Base-by-base conservation (phyloP, 2,888 invertebrate species). In the Buathra laborator region DNA sequence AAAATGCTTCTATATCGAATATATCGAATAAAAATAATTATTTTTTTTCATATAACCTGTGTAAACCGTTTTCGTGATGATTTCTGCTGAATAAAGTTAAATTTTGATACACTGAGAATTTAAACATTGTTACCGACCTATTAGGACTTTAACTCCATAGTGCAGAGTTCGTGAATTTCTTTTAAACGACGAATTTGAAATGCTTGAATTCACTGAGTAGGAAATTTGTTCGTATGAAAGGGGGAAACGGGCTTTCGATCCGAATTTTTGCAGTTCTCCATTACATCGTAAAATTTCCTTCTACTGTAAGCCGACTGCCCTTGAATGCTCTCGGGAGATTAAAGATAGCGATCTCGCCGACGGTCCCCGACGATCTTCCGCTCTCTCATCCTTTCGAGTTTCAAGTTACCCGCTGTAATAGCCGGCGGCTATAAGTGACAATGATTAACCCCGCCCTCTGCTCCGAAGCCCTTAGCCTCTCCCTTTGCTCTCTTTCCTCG, bases 371-470 rank as follows among this genome's bases (percentile, higher is more conserved):
- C 77, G 77, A 78, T 70, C 5, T 46, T 32, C 70, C 74, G 77
- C 43, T 56, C 16, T 74, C 70, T 32, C 5, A 37, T 67, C 9
- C 62, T 62, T 67, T 81, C 67, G 72, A 46, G 24, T 71, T 66
- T 46, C 24, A 68, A 46, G 74, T 46, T 44, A 64, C 43, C 46
- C 37, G 46, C 24, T 56, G 44, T 37, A 51, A 79, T 51, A 19
- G 62, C 68, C 48, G 64, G 24, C 75, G 64, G 81, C 78, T 19
- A 19, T 19, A 75, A 84, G 81, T 81, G 77, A 78, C 81, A 5
- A 37, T 84, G 81, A 84, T 84, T 84, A 70, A 84, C 84, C 84
- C 81, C 70, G 81, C 67, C 74, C 84, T 78, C 67, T 70, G 46
- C 64, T 24, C 66, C 74, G 12, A 59, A 70, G 46, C 76, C 53